Base-by-base conservation (phyloP, 2,113 vertebrate species). In the Picathartes gymnocephalus region DNA sequence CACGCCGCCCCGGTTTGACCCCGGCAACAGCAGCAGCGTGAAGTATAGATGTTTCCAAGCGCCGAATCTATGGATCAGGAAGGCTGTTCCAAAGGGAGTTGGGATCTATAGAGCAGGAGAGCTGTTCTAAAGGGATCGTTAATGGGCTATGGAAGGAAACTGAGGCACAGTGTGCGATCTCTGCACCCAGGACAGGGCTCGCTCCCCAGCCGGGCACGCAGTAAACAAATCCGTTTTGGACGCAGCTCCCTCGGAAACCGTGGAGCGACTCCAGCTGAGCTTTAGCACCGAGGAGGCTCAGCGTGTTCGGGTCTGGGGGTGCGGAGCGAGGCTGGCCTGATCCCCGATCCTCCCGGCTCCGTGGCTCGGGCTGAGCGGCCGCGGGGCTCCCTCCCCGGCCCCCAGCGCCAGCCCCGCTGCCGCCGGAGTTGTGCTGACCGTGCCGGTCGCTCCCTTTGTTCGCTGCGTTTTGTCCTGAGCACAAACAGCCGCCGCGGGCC, bases 351-450 rank as follows among this genome's bases (percentile, higher is more conserved):
- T 1, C 39, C 47, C 7, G 1, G 11, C 61, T 6, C 68, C 0
- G 22, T 19, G 11, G 30, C 35, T 0, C 0, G 72, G 60, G 77
- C 39, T 28, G 56, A 13, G 39, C 39, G 5, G 6, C 15, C 7
- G 6, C 3, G 72, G 88, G 78, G 79, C 42, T 90, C 80, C 61
- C 40, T 50, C 6, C 4, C 1, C 16, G 15, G 61, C 80, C 79
- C 86, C 90, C 51, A 7, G 51, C 17, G 70, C 60, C 78, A 70
- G 71, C 88, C 91, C 81, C 24, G 27, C 61, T 1, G 86, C 78
- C 40, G 25, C 64, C 77, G 10, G 88, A 79, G 81, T 84, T 95
- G 89, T 94, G 96, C 92, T 96, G 96, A 96, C 83, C 92, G 30
- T 3, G 83, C 69, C 94, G 40, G 4, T 69, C 91, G 84, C 86